Evolutionary conservation across 2,797 vertebrate species (phyloP), one percentile per base, ranked within the genome.

Genomic region (Sus cebifrons): DNA sequence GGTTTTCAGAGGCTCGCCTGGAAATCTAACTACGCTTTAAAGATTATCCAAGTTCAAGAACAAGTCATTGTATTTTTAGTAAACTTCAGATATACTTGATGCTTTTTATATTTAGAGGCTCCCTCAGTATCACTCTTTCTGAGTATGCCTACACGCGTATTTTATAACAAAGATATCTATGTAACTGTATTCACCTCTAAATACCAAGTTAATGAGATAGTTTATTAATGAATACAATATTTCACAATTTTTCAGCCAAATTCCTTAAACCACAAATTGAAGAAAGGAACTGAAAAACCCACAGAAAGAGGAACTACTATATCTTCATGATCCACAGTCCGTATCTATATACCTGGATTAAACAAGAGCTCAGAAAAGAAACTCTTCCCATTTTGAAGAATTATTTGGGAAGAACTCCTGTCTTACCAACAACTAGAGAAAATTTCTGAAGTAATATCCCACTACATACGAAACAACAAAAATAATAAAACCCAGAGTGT

Each of bases 191-290:
- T 81, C 82, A 65, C 7, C 67, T 54, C 32, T 83, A 91, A 91
- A 91, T 71, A 60, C 23, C 79, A 67, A 95, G 70, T 40, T 74
- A 89, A 75, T 60, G 18, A 65, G 40, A 60, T 29, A 36, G 49
- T 60, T 73, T 71, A 56, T 49, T 58, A 87, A 62, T 23, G 21
- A 60, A 49, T 56, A 54, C 7, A 71, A 17, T 20, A 79, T 71
- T 81, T 58, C 60, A 52, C 25, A 9, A 44, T 60, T 20, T 54
- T 67, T 70, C 40, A 73, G 25, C 40, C 32, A 23, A 68, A 16
- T 90, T 94, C 70, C 54, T 91, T 75, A 91, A 93, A 85, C 60
- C 17, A 73, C 17, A 91, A 68, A 77, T 32, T 90, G 23, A 60
- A 82, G 18, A 75, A 44, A 89, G 0, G 29, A 36, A 49, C 56